Evolutionary conservation across 2,888 invertebrate genomes (phyloP), one percentile per base, ranked within the genome.

Genomic region (Dolichopus griseipennis): DNA sequence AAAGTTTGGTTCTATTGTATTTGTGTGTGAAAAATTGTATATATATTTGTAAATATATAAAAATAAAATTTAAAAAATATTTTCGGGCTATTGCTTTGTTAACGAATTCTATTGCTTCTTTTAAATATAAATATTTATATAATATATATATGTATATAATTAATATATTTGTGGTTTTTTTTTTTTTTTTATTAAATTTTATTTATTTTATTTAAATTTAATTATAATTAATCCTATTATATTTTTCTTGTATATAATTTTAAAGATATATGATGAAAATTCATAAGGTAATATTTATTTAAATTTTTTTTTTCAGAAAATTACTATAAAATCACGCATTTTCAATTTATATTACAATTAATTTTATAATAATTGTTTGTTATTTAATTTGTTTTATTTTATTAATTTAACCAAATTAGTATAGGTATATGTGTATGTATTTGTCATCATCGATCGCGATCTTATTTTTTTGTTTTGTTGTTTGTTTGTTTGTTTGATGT

Each of bases 31-130:
- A 74, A 52, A 18, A 18, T 12, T 52, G 18, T 65, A n/a, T 41
- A 52, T 12, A 63, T 64, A n/a, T 68, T 64, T 22, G 52, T 61
- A 63, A 62, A 67, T 64, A 34, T 43, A 66, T 65, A 64, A 68
- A 68, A 20, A 63, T 64, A 66, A 65, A 21, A 34, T 37, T 21
- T 73, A 72, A 74, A 75, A 74, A 74, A 75, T 73, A 71, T 78
- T 73, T 72, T 75, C 75, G 77, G 77, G 76, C 77, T 78, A 78
- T 78, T 78, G 77, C 68, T 67, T 33, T 33, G 64, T 27, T 64
- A 33, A 33, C 64, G 22, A 64, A 27, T 33, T 64, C 22, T 22
- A 22, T 64, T 22, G 27, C 64, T 27, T 22, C 18, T 21, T 64
- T 64, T 64, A 64, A 27, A 33, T 64, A 33, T 27, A 33, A 10